Conservation (phyloP, 2,888 invertebrate genomes). For the Acheta domesticus region DNA sequence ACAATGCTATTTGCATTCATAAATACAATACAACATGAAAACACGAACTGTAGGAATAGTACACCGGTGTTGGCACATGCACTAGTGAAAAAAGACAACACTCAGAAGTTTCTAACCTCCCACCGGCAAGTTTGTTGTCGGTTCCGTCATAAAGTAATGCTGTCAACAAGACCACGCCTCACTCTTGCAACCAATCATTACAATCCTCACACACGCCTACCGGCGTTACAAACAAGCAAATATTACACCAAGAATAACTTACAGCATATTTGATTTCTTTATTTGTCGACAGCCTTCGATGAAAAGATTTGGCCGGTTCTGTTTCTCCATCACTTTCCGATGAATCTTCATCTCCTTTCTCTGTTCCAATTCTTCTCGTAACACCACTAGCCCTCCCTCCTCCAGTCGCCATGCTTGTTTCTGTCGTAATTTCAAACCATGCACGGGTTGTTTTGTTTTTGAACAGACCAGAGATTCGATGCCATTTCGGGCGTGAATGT, state of each 20-base stretch:
- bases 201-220: slow-evolving; percentile 18
- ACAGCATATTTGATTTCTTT: slow-evolving; percentile 78
- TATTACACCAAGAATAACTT: slow-evolving; percentile 45
- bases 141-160: too few species aligned
- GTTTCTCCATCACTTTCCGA: slow-evolving; percentile 82
- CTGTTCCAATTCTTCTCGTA: slow-evolving; percentile 26
- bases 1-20: too few species aligned
- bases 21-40: too few species aligned
- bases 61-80: too few species aligned
- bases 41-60: too few species aligned
- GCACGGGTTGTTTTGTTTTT: slow-evolving; percentile 12
- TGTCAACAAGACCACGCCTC: too few species aligned
- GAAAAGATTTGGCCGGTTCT: slow-evolving; percentile 71
- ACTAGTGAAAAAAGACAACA: too few species aligned
- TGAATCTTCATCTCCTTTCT: slow-evolving; percentile 54
- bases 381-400: slow-evolving; percentile 20
- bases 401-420: slow-evolving; percentile 34
- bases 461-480: too few species aligned
- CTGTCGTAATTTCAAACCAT: background rate
- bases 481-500: too few species aligned
- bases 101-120: too few species aligned
- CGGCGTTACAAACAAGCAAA: slow-evolving; percentile 19
- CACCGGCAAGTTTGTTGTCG: too few species aligned
- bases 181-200: slow-evolving; percentile 21
- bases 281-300: slow-evolving; percentile 77